phyloP scores from a whole-genome alignment of 2,113 vertebrate genomes.

The Sporophila hypoxantha region DNA sequence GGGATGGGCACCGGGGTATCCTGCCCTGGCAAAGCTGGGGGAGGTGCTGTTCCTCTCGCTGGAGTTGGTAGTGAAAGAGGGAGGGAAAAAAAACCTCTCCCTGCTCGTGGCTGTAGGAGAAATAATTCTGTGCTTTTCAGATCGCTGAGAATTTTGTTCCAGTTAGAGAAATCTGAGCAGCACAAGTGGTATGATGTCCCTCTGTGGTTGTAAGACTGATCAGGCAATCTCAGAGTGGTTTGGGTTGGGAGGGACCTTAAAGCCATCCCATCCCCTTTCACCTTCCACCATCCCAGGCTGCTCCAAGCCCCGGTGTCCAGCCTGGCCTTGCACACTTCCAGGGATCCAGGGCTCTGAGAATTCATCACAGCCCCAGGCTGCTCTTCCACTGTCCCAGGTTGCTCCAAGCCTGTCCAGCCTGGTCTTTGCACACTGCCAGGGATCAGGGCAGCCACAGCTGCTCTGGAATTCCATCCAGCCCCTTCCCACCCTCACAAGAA shows the following conservation, averaged over 20 bases:
- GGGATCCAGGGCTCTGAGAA: background rate
- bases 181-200: background rate
- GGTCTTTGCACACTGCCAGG: no score
- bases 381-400: no score
- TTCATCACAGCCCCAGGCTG: no score
- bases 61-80: background rate
- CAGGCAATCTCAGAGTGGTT: background rate
- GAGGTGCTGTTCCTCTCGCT: background rate
- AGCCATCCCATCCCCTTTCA: background rate
- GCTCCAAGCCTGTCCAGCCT: no score
- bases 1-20: background rate
- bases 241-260: background rate
- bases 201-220: background rate
- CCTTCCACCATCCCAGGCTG: background rate
- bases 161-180: slow-evolving; percentile 34
- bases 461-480: background rate
- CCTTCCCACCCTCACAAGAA: accelerated
- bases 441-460: background rate
- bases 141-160: slow-evolving; percentile 58
- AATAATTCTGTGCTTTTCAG: slow-evolving; percentile 27
- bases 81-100: accelerated
- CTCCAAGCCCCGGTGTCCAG: background rate
- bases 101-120: background rate
- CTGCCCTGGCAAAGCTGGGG: background rate
- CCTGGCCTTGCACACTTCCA: background rate